Evolutionary conservation across 2,888 invertebrate genomes (phyloP), one percentile per base, ranked within the genome.

Genomic region (Fragum sueziense): DNA sequence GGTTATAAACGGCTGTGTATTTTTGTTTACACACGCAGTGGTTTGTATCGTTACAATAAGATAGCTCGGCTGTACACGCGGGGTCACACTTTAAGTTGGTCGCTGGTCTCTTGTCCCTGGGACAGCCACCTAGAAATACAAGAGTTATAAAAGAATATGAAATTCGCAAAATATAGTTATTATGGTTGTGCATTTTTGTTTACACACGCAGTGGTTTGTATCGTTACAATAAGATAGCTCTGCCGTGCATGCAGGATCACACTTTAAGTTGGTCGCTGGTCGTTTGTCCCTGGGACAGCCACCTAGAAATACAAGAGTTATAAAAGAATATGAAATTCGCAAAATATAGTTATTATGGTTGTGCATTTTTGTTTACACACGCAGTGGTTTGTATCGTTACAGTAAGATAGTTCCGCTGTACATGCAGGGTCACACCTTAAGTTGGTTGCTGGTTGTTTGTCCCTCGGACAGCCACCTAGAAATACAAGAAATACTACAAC

Each of bases 381-480:
- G 79, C 88, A 92, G 76, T 72, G 79, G 79, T 88, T 87, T 61
- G 85, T 88, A 85, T 89, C 89, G 59, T 83, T 85, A 85, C 90
- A 91, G 74, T 75, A 85, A 17, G 89, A 89, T 73, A 84, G 82
- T 14, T 41, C 70, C 62, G 85, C 83, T 71, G 76, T 70, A 86
- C 88, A 92, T 65, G 85, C 86, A 59, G 90, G 92, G 73, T 85
- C 85, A 79, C 93, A 93, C 9, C 25, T 52, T 57, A 88, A 79
- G 0, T 65, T 31, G 7, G 69, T 69, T 0, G 85, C 68, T 6
- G 94, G 94, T 79, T 90, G 90, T 11, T 89, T 86, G 34, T 87
- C 88, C 6, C 91, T 90, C 37, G 91, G 90, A 85, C 94, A 94
- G 9, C 93, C 94, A 62, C 93, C 94, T 94, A 88, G 17, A 80